Evolutionary conservation across 2,113 vertebrate genomes (phyloP).

Genomic region (Ovibos moschatus): DNA sequence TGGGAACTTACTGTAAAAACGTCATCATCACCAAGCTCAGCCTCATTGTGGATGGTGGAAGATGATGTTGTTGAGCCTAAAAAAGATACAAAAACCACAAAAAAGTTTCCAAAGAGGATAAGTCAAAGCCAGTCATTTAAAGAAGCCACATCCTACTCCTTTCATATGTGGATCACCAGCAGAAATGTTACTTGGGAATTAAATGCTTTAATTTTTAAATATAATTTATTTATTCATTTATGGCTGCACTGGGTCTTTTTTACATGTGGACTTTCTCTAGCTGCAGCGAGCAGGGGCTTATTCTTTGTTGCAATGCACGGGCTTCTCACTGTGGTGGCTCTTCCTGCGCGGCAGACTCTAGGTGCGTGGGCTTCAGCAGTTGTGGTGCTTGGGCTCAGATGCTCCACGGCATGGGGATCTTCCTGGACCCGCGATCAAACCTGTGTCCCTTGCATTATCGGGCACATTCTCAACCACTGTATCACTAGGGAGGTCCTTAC

Average conservation of each 20-base stretch:
- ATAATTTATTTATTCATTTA: neutral
- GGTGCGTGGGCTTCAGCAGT: neutral
- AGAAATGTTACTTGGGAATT: neutral
- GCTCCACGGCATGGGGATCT: neutral
- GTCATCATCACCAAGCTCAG: slow-evolving; percentile 96
- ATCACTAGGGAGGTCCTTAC: neutral
- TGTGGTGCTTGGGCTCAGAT: neutral
- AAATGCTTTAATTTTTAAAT: neutral
- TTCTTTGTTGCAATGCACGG: too few species aligned
- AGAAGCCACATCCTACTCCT: neutral
- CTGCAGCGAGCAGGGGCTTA: neutral
- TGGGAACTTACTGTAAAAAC: slow-evolving; percentile 94
- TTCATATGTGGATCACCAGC: neutral
- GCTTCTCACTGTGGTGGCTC: neutral
- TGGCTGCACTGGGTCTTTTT: neutral
- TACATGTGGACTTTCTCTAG: neutral
- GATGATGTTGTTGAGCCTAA: slow-evolving; percentile 98
- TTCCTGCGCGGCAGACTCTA: neutral
- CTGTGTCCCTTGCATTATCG: neutral
- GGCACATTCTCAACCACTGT: neutral
- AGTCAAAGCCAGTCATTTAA: neutral
- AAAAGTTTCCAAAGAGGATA: neutral
- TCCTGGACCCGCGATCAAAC: neutral
- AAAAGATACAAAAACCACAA: slow-evolving; percentile 35
- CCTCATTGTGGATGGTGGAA: slow-evolving; percentile 97